phyloP scores from a whole-genome alignment of 2,888 invertebrate species.

The Papilio gigon region DNA sequence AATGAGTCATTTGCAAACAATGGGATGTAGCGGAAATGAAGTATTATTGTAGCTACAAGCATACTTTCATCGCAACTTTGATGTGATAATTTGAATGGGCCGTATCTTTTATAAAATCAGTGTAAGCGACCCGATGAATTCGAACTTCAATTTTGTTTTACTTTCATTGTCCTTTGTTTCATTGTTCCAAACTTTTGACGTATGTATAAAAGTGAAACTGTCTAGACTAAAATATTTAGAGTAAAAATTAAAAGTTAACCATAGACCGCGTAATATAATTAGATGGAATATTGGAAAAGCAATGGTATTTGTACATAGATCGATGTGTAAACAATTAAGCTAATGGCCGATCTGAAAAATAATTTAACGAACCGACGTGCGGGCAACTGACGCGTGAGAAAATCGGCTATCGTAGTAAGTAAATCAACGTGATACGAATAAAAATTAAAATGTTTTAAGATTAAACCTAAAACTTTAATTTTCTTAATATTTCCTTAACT shows the following conservation, averaged over 20 bases:
- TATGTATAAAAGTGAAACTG: neutral
- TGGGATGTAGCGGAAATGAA: conserved; percentile 64
- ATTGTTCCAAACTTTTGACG: neutral
- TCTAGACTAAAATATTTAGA: neutral
- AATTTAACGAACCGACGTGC: conserved; percentile 15
- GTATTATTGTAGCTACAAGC: conserved; percentile 59
- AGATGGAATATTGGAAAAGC: neutral
- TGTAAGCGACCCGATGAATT: conserved; percentile 7
- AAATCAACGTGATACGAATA: neutral
- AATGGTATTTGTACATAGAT: conserved; percentile 1
- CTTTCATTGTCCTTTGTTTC: conserved; percentile 15
- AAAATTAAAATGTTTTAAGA: neutral
- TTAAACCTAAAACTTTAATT: no score
- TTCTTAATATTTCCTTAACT: no score
- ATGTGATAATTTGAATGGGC: conserved; percentile 33
- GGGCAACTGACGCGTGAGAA: conserved; percentile 12
- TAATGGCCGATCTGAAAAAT: conserved; percentile 15
- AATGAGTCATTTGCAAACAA: conserved; percentile 72
- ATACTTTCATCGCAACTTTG: conserved; percentile 49
- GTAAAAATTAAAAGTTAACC: neutral
- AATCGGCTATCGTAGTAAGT: neutral
- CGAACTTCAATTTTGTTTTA: conserved; percentile 12
- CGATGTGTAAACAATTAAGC: conserved; percentile 21
- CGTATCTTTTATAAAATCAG: conserved; percentile 19
- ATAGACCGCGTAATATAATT: neutral